Evolutionary conservation across 2,797 vertebrate genomes (phyloP).

Genomic region (Pseudomugil tenellus): DNA sequence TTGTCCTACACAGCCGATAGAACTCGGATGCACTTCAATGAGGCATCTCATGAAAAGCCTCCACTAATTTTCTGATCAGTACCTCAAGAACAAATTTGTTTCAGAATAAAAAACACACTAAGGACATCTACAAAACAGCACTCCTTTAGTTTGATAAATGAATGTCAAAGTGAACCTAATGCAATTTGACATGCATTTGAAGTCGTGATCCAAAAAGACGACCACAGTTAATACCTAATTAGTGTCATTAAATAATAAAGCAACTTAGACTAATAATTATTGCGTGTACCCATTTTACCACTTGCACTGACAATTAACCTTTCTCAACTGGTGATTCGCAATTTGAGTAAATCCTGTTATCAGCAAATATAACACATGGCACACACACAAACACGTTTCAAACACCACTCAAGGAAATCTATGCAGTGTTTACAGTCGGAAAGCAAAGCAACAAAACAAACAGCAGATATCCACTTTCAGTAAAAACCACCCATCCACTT

Average conservation of each 20-base stretch:
- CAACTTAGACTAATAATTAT: conserved; percentile 84
- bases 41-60: conserved; percentile 64
- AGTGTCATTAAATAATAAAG: conserved; percentile 84
- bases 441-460: conserved; percentile 83
- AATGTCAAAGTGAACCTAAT: conserved; percentile 82
- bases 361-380: conserved; percentile 86
- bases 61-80: conserved; percentile 72
- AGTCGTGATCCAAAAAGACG: conserved; percentile 78
- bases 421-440: conserved; percentile 76
- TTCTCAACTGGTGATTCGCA: conserved; percentile 82
- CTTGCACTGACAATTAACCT: conserved; percentile 85
- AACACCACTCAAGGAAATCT: conserved; percentile 79
- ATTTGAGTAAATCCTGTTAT: conserved; percentile 87
- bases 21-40: conserved; percentile 40
- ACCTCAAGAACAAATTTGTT: conserved; percentile 71
- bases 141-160: conserved; percentile 76
- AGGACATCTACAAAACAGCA: conserved; percentile 80
- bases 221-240: conserved; percentile 82
- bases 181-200: conserved; percentile 82
- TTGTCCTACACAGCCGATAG: conserved; percentile 52
- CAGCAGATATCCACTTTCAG: conserved; percentile 79
- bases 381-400: conserved; percentile 62
- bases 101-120: conserved; percentile 70
- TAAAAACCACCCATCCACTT: conserved; percentile 78
- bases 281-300: conserved; percentile 80